These are phyloP conservation scores for Andinoacara biseriatus DNA, from an alignment of 2,113 vertebrate species.

Conservation along the genomic window DNA sequence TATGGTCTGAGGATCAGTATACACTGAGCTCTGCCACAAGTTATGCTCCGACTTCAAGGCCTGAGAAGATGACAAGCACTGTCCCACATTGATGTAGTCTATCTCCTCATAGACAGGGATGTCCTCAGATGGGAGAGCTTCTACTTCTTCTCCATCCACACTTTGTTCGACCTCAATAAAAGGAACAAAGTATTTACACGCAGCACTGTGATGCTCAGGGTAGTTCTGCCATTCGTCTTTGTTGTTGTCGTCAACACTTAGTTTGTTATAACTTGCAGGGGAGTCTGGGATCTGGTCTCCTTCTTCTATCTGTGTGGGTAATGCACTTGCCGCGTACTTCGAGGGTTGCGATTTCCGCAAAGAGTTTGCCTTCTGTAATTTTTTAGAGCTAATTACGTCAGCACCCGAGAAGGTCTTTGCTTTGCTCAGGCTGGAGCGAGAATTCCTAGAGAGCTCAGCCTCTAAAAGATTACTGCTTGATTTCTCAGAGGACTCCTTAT, in stretches of 20 bases:
- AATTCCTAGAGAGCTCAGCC: conserved; percentile 58
- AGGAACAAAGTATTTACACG: conserved; percentile 34
- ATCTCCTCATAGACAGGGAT: conserved; percentile 86
- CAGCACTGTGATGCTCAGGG: not conserved
- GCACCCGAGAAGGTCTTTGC: conserved; percentile 90
- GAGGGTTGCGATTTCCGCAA: conserved; percentile 87
- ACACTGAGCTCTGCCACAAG: conserved; percentile 52
- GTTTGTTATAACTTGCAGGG: conserved; percentile 28
- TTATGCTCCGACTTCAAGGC: conserved; percentile 30
- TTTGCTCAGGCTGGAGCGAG: conserved; percentile 75
- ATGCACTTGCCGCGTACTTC: conserved; percentile 84
- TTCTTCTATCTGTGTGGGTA: conserved; percentile 83
- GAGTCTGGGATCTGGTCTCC: conserved; percentile 75
- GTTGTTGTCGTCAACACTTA: conserved; percentile 16
- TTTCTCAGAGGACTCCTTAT: conserved; percentile 63
- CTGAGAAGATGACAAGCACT: not conserved
- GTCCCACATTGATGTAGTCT: conserved; percentile 84
- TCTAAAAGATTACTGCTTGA: conserved; percentile 79
- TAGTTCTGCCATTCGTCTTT: not conserved
- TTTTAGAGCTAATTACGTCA: conserved; percentile 81
- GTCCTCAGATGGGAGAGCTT: conserved; percentile 81
- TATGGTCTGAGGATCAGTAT: conserved; percentile 63
- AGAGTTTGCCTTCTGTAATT: conserved; percentile 83
- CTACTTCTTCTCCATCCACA: conserved; percentile 64
- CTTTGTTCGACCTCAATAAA: conserved; percentile 62